Percentiles rank a stretch among this genome's conserved stretches.
These are phyloP conservation scores for Hoplias malabaricus DNA, from an alignment of 2,113 vertebrate genomes.

Conservation along the genomic window DNA sequence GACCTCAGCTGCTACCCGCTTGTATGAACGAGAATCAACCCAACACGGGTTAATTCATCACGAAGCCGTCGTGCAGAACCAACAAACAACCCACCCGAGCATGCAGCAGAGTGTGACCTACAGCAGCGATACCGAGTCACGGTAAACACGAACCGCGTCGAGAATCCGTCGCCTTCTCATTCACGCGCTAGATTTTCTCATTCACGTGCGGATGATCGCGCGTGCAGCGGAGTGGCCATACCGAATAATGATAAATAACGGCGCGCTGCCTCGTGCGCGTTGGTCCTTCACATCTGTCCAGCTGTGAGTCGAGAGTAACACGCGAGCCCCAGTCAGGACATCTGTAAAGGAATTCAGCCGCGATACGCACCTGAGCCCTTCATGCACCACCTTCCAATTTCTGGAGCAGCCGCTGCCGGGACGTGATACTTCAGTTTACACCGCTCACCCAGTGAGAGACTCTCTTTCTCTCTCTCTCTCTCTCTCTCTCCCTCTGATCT, in stretches of 20 bases:
- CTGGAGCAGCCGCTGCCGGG: slow-evolving; percentile 69
- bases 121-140: not conserved
- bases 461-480: slow-evolving; percentile 40
- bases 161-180: not conserved
- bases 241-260: not conserved
- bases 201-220: slow-evolving; percentile 3
- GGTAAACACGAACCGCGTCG: not conserved
- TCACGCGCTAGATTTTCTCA: slow-evolving; percentile 20
- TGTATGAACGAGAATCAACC: not conserved
- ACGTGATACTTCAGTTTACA: slow-evolving; percentile 61
- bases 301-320: not conserved
- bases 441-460: slow-evolving; percentile 41
- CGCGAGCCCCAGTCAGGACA: not conserved
- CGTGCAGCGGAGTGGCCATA: not conserved
- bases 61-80: not conserved
- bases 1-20: not conserved
- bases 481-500: slow-evolving; percentile 27
- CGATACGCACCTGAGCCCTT: slow-evolving; percentile 34
- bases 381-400: slow-evolving; percentile 68
- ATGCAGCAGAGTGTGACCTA: not conserved
- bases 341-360: slow-evolving; percentile 60
- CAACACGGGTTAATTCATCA: not conserved
- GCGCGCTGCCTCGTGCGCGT: slow-evolving; percentile 12
- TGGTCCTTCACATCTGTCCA: slow-evolving; percentile 39
- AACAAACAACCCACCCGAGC: not conserved